Evolutionary conservation across 2,888 invertebrate species (phyloP), one percentile per base, ranked within the genome.

Genomic region (Thecocarcelia acutangulata): DNA sequence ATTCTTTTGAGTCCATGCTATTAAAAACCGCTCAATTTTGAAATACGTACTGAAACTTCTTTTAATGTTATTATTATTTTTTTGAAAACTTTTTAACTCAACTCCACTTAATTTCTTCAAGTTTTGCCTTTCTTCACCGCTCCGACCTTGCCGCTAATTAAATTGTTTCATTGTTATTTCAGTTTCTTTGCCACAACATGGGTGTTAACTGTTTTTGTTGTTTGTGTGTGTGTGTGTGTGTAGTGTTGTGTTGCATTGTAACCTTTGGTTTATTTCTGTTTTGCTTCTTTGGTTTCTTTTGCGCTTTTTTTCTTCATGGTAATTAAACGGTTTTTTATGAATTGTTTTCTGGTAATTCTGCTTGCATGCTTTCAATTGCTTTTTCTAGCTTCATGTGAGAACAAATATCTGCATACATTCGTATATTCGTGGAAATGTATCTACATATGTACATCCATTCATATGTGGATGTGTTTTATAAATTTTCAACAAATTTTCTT

Each of bases 311-410:
- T 48, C 63, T 73, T 73, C 78, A 73, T 59, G 78, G 66, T 66
- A 79, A 79, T 79, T 68, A 79, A 79, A 79, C 78, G 72, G 78
- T 78, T 72, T 58, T 72, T 58, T 33, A 33, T 64, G 33, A 37
- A 52, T 61, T 59, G 54, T 64, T 50, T 74, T 28, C 56, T 24
- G 48, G 59, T 17, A 50, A 12, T 42, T 42, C 19, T 52, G 40
- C 24, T 37, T 12, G 42, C 24, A 59, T 66, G 40, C 33, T 58
- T 61, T 61, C 24, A 17, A 54, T 44, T 66, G 50, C 21, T 58
- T 3, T 50, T 50, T 59, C 11, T 52, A 56, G 48, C 19, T 11
- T 24, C 50, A 56, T 73, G 63, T 63, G 73, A 63, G 73, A 73
- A 73, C 19, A 42, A 61, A 50, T 72, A 21, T 17, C 24, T 6